These are phyloP conservation scores for Brachirus orientalis DNA, from an alignment of 2,113 vertebrate genomes.

Conservation along the genomic window DNA sequence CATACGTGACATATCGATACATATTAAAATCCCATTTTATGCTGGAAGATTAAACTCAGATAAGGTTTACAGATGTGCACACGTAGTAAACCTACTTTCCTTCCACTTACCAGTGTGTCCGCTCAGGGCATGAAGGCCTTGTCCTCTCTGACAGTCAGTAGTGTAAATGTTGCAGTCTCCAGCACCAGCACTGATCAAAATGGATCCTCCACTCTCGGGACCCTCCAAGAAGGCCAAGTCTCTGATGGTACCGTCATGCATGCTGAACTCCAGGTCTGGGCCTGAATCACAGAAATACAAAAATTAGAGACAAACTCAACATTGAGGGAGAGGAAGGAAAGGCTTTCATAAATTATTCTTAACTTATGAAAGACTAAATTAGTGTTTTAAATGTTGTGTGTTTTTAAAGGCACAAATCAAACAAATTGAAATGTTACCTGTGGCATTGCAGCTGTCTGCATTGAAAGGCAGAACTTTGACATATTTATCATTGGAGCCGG, in stretches of 20 bases:
- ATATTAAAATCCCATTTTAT: too few species aligned
- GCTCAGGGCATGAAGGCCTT: constrained; percentile 93
- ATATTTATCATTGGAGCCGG: constrained; percentile 98
- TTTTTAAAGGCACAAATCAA: neutral
- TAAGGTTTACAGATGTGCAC: neutral
- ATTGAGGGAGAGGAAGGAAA: neutral
- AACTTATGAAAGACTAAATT: too few species aligned
- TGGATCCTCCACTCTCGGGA: constrained; percentile 93
- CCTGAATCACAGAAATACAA: constrained; percentile 84
- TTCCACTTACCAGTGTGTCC: constrained; percentile 80
- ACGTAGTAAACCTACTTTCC: neutral
- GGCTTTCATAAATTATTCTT: neutral
- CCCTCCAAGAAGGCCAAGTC: constrained; percentile 99
- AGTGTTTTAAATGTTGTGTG: too few species aligned
- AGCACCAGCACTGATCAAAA: constrained; percentile 96
- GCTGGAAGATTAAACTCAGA: too few species aligned
- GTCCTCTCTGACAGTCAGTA: constrained; percentile 95
- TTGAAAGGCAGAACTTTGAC: constrained; percentile 98
- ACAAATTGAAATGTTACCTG: constrained; percentile 76
- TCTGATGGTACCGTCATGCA: constrained; percentile 98
- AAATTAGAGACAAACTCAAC: neutral
- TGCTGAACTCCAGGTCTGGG: constrained; percentile 95
- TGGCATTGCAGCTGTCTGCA: constrained; percentile 94
- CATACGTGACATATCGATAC: neutral
- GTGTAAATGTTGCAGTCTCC: constrained; percentile 96